Evolutionary conservation across 2,113 vertebrate species (phyloP), one percentile per base, ranked within the genome.

Genomic region (Brienomyrus longianalis): DNA sequence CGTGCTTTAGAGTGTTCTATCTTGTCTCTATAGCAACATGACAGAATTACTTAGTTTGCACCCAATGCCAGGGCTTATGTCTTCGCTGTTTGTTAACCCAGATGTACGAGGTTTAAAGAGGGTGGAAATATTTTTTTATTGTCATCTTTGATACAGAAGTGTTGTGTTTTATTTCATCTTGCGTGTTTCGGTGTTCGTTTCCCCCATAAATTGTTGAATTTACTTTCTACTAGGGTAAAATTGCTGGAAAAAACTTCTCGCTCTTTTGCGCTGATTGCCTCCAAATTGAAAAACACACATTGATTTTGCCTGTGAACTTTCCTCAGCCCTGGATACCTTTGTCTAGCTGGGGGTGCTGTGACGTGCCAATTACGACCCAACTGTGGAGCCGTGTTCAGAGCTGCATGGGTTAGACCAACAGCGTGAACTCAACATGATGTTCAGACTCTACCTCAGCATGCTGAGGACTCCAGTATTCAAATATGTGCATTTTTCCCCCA

Each of bases 1-100:
- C 91, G 45, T 48, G 27, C 15, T 1, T 87, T 89, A 86, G 51
- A 88, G 87, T 54, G 27, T 92, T 90, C 89, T 35, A 23, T 85
- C 52, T 86, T 52, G 91, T 93, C 87, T 91, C 92, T 91, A 93
- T 92, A 91, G 92, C 88, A 92, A 91, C 92, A 54, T 89, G 50
- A 43, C 56, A 13, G 83, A 80, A 31, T 89, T 90, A 83, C 87
- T 86, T 54, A 87, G 51, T 87, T 85, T 88, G 92, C 62, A 92
- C 74, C 88, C 51, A 10, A 8, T 39, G 86, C 77, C n/a, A 54
- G 13, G 62, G 27, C 19, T 80, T 48, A 50, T 31, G 70, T 48
- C 45, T 43, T 90, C 90, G 85, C 90, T 92, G 80, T 90, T 51
- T 47, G 47, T 86, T 83, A 52, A 56, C 90, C 77, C 66, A 83